Percentiles rank a stretch among this genome's conserved stretches.
Conservation (phyloP, 2,113 vertebrate species). For the Meles meles region DNA sequence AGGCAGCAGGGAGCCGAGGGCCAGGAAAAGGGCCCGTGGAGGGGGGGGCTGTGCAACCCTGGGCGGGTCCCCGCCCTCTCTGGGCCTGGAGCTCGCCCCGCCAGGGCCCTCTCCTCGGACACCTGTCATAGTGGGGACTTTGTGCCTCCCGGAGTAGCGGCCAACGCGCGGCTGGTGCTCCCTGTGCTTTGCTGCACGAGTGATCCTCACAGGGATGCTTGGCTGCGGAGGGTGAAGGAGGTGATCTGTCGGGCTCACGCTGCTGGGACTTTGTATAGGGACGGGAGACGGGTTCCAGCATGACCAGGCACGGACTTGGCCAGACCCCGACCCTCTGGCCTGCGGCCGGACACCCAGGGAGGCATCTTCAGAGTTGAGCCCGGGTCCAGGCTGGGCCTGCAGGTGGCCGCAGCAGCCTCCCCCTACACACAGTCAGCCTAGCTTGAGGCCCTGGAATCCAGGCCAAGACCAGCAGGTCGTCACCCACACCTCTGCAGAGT, state of each 20-base stretch:
- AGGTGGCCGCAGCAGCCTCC: fast-evolving
- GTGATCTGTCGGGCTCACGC: not conserved
- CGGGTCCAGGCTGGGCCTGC: not conserved
- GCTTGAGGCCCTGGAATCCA: not conserved
- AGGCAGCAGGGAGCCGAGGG: not conserved
- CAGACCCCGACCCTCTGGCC: not conserved
- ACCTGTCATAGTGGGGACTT: not conserved
- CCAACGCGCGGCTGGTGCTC: fast-evolving
- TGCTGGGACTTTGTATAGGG: not conserved
- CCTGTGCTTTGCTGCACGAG: not conserved
- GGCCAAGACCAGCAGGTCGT: not conserved
- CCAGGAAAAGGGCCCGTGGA: not conserved
- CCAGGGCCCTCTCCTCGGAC: not conserved
- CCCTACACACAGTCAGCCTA: not conserved
- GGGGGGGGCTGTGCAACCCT: not conserved
- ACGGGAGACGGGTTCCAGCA: not conserved
- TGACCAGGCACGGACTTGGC: no score
- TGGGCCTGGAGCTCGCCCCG: not conserved
- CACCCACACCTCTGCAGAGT: not conserved
- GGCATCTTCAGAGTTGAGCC: not conserved
- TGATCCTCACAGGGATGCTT: not conserved
- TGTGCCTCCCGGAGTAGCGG: fast-evolving
- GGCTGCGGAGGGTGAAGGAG: not conserved
- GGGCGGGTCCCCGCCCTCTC: not conserved
- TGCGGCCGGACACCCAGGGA: not conserved